Evolutionary conservation across 2,113 vertebrate species (phyloP).

Genomic region (Talpa occidentalis): DNA sequence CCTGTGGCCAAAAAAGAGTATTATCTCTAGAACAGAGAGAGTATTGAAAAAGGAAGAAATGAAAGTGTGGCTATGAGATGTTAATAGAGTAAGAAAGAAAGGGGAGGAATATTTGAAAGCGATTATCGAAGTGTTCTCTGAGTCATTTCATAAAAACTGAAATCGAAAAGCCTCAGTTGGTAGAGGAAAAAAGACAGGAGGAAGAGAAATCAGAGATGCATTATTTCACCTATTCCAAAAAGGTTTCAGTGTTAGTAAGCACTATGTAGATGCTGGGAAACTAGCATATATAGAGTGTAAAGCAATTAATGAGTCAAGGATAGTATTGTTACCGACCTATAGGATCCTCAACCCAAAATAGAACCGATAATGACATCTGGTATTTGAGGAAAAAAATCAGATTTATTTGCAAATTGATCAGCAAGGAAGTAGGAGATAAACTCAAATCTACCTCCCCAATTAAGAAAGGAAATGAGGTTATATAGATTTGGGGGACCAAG

Average conservation of each 20-base stretch:
- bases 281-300: not conserved
- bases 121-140: constrained; percentile 14
- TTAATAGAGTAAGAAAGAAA: not conserved
- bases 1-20: not conserved
- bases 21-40: constrained; percentile 8
- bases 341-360: no score
- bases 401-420: no score
- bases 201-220: not conserved
- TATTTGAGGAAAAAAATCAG: no score
- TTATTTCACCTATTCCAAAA: not conserved
- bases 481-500: no score
- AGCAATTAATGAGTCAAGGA: not conserved
- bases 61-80: not conserved
- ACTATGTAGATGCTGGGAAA: not conserved
- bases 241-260: not conserved
- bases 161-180: not conserved
- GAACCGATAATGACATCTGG: no score
- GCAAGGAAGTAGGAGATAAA: no score
- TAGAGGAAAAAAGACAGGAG: constrained; percentile 35
- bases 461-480: no score
- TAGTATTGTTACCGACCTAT: no score
- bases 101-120: not conserved
- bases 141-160: constrained; percentile 31
- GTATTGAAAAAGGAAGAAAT: not conserved
- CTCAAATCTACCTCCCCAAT: no score